Base-by-base conservation (phyloP, 2,113 vertebrate species). In the Athene cunicularia region DNA sequence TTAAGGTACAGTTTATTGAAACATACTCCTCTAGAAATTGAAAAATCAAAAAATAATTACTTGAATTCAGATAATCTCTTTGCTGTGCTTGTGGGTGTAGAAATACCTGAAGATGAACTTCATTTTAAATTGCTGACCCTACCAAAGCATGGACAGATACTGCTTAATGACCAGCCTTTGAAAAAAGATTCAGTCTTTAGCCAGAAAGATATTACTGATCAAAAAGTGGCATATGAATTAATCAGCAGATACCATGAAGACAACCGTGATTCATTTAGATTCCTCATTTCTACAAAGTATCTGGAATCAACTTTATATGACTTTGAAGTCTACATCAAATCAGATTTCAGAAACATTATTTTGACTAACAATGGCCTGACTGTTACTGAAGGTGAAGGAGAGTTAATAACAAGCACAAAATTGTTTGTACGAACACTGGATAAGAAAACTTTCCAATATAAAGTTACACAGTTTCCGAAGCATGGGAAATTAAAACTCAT, bases 371-470 rank as follows among this genome's bases (percentile, higher is more conserved):
- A 80, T 71, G 98, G 98, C 27, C 97, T 99, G 30, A 95, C 91
- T 26, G 95, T 99, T 92, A 94, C 85, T 88, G 99, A 99, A 97
- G 99, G 99, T 59, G 99, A 99, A 97, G 98, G 97, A 95, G 99
- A 98, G 88, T 93, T 99, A 70, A 99, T 99, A 84, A 99, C 98
- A 17, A 98, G 98, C 95, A 96, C 95, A 0, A 94, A 98, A 45
- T 95, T 99, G 75, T 99, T 99, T 98, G 97, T 98, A 86, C 98
- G 99, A 98, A 99, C 98, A 26, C 82, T 90, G 8, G 98, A 98
- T 79, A 98, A 98, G 62, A 98, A 96, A 86, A 97, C 97, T 17
- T 98, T 99, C 95, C 98, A 96, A 64, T 99, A 99, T 94, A 97
- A 98, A 43, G 76, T 99, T 93, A 97, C 64, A 67, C 97, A 95